phyloP scores from a whole-genome alignment of 2,888 invertebrate genomes.

The Halictus quadricinctus region DNA sequence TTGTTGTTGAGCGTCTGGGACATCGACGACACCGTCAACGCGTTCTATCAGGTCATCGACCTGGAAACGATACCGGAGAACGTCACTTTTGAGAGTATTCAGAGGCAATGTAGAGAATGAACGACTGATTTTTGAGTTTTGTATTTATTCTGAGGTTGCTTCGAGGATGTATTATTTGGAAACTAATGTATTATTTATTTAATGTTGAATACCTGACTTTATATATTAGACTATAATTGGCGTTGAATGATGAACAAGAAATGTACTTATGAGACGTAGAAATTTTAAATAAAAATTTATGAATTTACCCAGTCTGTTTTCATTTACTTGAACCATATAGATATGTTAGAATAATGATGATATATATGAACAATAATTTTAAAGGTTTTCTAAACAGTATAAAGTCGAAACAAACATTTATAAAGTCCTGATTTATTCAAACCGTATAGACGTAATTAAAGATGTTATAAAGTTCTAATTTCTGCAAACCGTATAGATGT shows the following conservation, averaged over 20 bases:
- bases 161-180: background rate
- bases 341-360: background rate
- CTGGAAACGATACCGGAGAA: background rate
- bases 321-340: background rate
- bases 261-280: background rate
- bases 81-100: constrained; percentile 8
- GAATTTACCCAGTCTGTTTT: background rate
- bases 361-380: no score
- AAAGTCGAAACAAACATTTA: no score
- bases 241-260: no score
- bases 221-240: background rate
- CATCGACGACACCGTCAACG: constrained; percentile 5
- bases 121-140: background rate
- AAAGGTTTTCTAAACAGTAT: no score
- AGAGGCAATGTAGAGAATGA: background rate
- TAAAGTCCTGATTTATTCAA: no score
- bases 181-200: no score
- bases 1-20: constrained; percentile 36
- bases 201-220: background rate
- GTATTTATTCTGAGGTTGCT: background rate
- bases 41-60: constrained; percentile 40
- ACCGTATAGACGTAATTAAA: no score
- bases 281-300: background rate
- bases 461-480: background rate
- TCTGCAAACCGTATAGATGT: background rate